Base-by-base conservation (phyloP, 2,888 invertebrate species). In the Drosophila prostipennis region DNA sequence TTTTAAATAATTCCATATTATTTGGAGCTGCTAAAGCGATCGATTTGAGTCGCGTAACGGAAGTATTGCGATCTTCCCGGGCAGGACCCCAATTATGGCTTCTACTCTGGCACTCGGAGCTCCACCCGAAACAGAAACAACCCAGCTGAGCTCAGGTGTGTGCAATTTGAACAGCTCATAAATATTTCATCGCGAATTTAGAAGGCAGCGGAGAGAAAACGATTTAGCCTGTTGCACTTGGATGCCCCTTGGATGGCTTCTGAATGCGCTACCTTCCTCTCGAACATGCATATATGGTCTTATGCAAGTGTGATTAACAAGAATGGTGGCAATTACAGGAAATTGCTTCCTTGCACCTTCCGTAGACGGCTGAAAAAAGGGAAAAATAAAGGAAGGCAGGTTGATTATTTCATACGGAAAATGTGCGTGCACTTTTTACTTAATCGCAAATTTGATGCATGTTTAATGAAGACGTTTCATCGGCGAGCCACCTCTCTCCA, bases 321-420 rank as follows among this genome's bases (percentile, higher is more conserved):
- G 89, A 90, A 87, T 90, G 80, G 87, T 80, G 74, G 87, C 90
- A 89, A 91, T 91, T 91, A 91, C 79, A 69, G 79, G 69, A 90
- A 90, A 91, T 90, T 84, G 91, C 77, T 91, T 90, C 88, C 89
- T 91, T 91, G 89, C 87, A 91, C 89, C 90, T 90, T 65, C 48
- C 48, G 40, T 53, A 39, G 69, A 23, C 14, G 26, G 7, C 36
- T n/a, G 10, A 46, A 32, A 37, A 36, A 7, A 43, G 43, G 49
- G 26, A 40, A 23, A 39, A 45, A 52, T 37, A 19, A 48, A 52
- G 45, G 14, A 26, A 29, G 43, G 45, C n/a, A 37, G 71, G 72
- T 78, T 87, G 79, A 76, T 78, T 83, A 79, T 79, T 75, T 72
- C 57, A 65, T 61, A 42, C 36, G 59, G 70, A 79, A 77, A 80